Evolutionary conservation across 1,140 invertebrate genomes (phyloP), one percentile per base, ranked within the genome.

Genomic region (Ctenoplectra terminalis): DNA sequence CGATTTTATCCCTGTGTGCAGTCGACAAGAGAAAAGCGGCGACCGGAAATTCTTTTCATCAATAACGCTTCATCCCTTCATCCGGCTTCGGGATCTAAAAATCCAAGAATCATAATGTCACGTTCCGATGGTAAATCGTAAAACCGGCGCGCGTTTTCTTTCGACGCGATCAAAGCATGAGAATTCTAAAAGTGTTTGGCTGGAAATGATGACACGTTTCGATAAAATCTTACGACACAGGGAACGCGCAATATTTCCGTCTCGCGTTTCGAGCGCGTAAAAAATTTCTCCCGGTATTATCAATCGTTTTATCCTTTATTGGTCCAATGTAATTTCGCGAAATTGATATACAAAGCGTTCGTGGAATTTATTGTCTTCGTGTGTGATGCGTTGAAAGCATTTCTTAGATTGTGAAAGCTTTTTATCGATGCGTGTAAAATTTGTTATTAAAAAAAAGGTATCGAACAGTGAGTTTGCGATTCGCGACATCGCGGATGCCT

Each of bases 21-120:
- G 1, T 0, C 4, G 20, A 29, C 6, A 9, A 15, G 15, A 23
- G 43, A 20, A 15, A 40, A 40, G 1, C 34, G 15, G 4, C n/a
- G 13, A 1, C 43, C 1, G 43, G 31, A 74, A 48, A 61, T 61
- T 61, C 31, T 50, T 50, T 61, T 74, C 72, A 23, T 73, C 71
- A 11, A 60, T 46, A 60, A 61, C 56, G 29, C 0, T 34, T 46
- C 56, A n/a, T 31, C 29, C 29, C 13, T 29, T 31, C 54, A n/a
- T 23, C 40, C 71, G 40, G 11, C 20, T 15, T 9, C 20, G 29
- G 29, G 43, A 48, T 50, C 43, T 48, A 48, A 37, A 71, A 48
- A 74, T 74, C 43, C 58, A 26, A 26, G 31, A 54, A 72, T 72
- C 70, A 54, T 72, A 72, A 72, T 58, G 54, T 46, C 70, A 43